Percentiles rank a stretch among this genome's conserved stretches.
Conservation (phyloP, 2,113 vertebrate species). For the Tachysurus fulvidraco region DNA sequence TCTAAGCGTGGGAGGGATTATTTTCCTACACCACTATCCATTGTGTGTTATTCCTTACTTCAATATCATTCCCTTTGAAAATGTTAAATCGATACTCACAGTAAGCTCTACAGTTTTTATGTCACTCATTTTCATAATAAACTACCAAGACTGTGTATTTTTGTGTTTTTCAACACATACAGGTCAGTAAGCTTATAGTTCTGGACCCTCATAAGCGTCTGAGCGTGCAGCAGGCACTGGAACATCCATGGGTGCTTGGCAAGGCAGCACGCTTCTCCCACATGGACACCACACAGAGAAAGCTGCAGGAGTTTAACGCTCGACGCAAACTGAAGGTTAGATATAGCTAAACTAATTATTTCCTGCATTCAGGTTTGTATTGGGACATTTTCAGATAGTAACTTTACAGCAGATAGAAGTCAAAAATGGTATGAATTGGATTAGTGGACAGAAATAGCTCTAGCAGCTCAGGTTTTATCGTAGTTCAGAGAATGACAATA, state of each 20-base stretch:
- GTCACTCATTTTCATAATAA: neutral
- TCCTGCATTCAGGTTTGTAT: neutral
- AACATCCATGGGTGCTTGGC: conserved; percentile 86
- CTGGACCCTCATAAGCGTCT: conserved; percentile 81
- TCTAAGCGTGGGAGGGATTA: neutral
- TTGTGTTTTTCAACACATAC: neutral
- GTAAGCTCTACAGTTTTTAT: neutral
- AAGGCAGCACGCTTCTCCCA: conserved; percentile 84
- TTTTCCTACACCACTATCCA: neutral
- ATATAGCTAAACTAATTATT: neutral
- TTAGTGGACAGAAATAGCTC: neutral
- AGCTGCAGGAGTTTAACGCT: conserved; percentile 87
- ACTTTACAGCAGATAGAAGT: neutral
- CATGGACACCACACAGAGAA: conserved; percentile 88
- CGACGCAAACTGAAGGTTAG: conserved; percentile 84
- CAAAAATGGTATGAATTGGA: neutral
- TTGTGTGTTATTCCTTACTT: neutral
- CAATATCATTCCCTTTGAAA: neutral
- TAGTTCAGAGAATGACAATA: neutral
- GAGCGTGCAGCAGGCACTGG: conserved; percentile 77
- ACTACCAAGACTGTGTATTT: neutral
- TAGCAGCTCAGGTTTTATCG: neutral
- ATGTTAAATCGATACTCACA: neutral
- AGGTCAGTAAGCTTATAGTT: conserved; percentile 85
- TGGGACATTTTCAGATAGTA: neutral